Evolutionary conservation across 2,888 invertebrate species (phyloP).

Genomic region (Ischnus inquisitorius): DNA sequence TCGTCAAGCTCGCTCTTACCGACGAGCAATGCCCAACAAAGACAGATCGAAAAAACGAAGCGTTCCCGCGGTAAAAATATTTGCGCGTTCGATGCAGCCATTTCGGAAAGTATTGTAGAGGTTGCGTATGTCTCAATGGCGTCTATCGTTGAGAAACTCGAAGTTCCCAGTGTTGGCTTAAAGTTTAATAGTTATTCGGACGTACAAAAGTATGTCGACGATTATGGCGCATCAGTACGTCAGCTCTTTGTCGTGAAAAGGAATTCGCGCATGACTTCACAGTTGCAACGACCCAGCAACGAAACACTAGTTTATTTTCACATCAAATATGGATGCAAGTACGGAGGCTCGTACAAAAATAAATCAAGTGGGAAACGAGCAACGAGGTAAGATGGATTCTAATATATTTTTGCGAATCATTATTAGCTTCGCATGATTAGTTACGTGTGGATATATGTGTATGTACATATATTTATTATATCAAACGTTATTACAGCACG

Average conservation of each 20-base stretch:
- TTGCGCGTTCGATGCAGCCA: too few species aligned
- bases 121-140: constrained; percentile 3
- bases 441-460: neutral
- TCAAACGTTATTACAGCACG: neutral
- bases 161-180: neutral
- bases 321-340: constrained; percentile 4
- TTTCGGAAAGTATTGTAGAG: neutral
- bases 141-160: neutral
- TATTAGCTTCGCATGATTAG: neutral
- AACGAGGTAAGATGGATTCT: neutral
- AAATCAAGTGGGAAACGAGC: neutral
- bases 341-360: neutral
- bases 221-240: neutral
- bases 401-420: neutral
- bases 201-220: neutral
- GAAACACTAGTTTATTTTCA: neutral
- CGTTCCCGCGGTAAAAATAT: neutral
- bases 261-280: neutral
- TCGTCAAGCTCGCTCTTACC: too few species aligned
- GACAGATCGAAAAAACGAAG: neutral
- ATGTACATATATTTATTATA: neutral
- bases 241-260: neutral
- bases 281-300: neutral
- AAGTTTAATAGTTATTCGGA: constrained; percentile 7
- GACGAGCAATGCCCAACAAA: too few species aligned